Percentiles rank a stretch among this genome's conserved stretches.
These are phyloP conservation scores for Ephestia elutella DNA, from an alignment of 1,140 invertebrate genomes.

Conservation along the genomic window DNA sequence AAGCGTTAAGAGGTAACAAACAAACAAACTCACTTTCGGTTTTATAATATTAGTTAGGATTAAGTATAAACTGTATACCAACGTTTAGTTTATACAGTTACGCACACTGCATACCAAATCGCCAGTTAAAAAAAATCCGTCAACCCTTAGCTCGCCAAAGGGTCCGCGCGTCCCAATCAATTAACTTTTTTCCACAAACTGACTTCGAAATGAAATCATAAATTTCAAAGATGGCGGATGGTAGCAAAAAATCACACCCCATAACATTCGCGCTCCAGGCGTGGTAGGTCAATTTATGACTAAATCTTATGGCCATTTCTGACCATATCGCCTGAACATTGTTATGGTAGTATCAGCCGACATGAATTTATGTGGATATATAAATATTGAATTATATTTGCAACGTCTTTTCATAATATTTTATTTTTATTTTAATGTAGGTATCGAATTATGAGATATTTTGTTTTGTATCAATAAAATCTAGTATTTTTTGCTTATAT, in stretches of 20 bases:
- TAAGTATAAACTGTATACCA: too few relatives aligned
- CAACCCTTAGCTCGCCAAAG: conserved; percentile 30
- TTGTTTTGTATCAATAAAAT: too few relatives aligned
- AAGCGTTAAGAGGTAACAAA: too few relatives aligned
- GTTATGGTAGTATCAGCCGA: conserved; percentile 7
- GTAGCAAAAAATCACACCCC: conserved; percentile 52
- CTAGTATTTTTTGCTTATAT: too few relatives aligned
- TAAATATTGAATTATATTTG: not conserved
- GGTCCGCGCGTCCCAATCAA: conserved; percentile 51
- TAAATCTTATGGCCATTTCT: conserved; percentile 42
- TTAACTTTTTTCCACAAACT: conserved; percentile 62
- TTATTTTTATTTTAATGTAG: too few relatives aligned
- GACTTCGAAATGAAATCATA: conserved; percentile 58
- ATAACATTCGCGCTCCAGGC: conserved; percentile 40
- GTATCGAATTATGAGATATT: too few relatives aligned
- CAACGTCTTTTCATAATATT: too few relatives aligned
- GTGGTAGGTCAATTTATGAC: conserved; percentile 58
- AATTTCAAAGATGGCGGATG: conserved; percentile 39
- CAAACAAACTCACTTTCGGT: too few relatives aligned
- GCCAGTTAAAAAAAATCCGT: conserved; percentile 19
- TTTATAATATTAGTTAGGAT: too few relatives aligned
- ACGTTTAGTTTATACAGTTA: too few relatives aligned
- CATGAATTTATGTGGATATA: not conserved
- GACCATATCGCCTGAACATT: conserved; percentile 25
- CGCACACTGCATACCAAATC: conserved; percentile 12